phyloP scores from a whole-genome alignment of 1,140 invertebrate species.

The Temnothorax curvispinosus region DNA sequence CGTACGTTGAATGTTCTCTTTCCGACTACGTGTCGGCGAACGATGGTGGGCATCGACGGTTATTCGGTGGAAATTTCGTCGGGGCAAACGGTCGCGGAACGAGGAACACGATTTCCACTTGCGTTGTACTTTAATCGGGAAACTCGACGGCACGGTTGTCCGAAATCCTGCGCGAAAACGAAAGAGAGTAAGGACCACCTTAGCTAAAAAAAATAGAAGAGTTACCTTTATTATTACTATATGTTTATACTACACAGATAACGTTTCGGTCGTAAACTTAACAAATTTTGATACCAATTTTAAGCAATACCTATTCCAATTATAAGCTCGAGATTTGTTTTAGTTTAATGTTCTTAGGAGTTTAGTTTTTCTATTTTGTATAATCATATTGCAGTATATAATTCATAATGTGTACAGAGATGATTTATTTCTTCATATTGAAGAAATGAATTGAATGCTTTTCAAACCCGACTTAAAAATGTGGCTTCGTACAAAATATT shows the following conservation, averaged over 20 bases:
- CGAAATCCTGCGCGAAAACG: constrained; percentile 7
- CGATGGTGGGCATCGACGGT: constrained; percentile 37
- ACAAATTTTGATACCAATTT: not conserved
- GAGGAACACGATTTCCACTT: constrained; percentile 26
- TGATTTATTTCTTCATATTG: not conserved
- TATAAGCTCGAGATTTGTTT: not conserved
- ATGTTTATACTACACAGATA: not conserved
- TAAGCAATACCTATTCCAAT: not conserved
- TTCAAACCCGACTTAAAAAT: not conserved
- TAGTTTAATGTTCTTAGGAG: not conserved
- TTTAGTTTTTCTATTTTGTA: not conserved
- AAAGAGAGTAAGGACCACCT: not conserved
- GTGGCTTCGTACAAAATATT: not conserved
- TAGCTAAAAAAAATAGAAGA: not conserved
- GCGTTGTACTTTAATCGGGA: constrained; percentile 26
- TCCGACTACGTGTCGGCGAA: constrained; percentile 50
- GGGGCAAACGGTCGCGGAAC: not conserved
- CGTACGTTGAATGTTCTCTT: constrained; percentile 46
- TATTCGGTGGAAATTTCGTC: constrained; percentile 42
- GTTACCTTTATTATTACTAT: not conserved
- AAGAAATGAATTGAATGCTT: not conserved
- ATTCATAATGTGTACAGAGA: not conserved
- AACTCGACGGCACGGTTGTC: not conserved
- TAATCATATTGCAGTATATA: not conserved
- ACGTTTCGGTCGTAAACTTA: not conserved